Evolutionary conservation across 2,113 vertebrate genomes (phyloP).

Genomic region (Alligator sinensis): DNA sequence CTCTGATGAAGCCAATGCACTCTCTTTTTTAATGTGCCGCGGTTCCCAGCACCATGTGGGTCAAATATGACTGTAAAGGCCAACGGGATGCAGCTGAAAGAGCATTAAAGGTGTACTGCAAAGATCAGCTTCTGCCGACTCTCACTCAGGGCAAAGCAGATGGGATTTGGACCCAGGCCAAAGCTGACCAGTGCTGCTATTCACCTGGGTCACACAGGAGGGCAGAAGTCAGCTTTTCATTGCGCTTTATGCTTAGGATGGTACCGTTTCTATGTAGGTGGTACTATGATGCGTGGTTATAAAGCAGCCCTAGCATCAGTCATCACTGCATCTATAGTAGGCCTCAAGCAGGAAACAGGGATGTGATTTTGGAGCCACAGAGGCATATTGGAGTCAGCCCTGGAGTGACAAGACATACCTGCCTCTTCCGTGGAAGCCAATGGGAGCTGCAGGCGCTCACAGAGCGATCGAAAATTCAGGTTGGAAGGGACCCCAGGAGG

Average conservation of each 20-base stretch:
- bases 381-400: not conserved
- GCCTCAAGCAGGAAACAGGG: not conserved
- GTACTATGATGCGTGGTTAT: not conserved
- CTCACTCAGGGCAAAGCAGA: not conserved
- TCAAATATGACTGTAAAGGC: not conserved
- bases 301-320: not conserved
- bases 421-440: not conserved
- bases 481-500: too few species aligned
- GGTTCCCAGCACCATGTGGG: constrained; percentile 48
- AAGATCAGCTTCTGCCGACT: constrained; percentile 22
- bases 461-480: too few species aligned
- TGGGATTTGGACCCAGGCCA: constrained; percentile 9
- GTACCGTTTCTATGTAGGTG: not conserved
- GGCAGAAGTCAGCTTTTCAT: constrained; percentile 9
- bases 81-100: constrained; percentile 42
- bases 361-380: not conserved
- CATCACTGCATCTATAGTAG: not conserved
- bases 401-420: not conserved
- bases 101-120: constrained; percentile 10
- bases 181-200: not conserved
- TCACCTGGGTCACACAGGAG: constrained; percentile 9
- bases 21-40: constrained; percentile 54
- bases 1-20: not conserved
- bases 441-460: too few species aligned
- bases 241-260: not conserved